Percentiles rank a stretch among this genome's conserved stretches.
phyloP scores from a whole-genome alignment of 2,888 invertebrate genomes.

The Scaptomyza flava region DNA sequence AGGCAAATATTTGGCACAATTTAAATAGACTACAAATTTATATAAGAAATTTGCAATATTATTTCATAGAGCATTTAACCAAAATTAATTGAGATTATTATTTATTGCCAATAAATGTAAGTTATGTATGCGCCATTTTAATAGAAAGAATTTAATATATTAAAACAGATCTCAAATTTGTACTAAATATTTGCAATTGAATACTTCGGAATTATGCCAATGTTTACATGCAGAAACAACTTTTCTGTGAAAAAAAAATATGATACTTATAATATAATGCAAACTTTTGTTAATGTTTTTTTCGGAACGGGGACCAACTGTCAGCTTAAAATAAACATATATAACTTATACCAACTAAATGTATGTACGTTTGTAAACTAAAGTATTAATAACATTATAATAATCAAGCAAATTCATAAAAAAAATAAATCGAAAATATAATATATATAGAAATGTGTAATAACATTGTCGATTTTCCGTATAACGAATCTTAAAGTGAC shows the following conservation, averaged over 20 bases:
- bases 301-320: constrained; percentile 65
- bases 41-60: not conserved
- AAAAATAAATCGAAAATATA: constrained; percentile 4
- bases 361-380: constrained; percentile 28
- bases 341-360: constrained; percentile 19
- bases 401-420: not conserved
- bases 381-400: not conserved
- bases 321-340: constrained; percentile 40
- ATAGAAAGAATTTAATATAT: no score
- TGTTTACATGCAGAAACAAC: not conserved
- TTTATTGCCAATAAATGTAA: no score
- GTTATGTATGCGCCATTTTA: no score
- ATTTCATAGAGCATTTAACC: no score
- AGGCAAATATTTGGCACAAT: constrained; percentile 19
- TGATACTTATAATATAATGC: not conserved
- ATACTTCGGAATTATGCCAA: constrained; percentile 1
- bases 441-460: constrained; percentile 2
- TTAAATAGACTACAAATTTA: not conserved
- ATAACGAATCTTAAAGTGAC: no score
- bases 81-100: no score
- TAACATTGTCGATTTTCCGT: constrained; percentile 1
- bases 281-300: constrained; percentile 9
- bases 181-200: constrained; percentile 14
- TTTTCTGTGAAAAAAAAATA: not conserved
- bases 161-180: not conserved